Percentiles rank a stretch among this genome's conserved stretches.
Conservation (phyloP, 2,113 vertebrate genomes). For the Phyllostomus hastatus region DNA sequence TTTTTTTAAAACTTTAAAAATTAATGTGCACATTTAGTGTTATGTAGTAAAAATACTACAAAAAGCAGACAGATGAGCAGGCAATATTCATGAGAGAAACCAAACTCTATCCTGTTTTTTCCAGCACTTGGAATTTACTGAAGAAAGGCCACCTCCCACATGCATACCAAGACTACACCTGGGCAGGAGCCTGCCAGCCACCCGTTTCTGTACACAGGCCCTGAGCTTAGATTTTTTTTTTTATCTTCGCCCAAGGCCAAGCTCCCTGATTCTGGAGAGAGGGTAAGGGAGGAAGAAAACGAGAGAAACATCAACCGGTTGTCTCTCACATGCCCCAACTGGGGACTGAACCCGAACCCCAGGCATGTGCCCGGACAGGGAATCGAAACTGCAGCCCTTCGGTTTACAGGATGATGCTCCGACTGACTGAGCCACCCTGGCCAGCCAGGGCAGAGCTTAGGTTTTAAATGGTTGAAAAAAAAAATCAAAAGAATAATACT, state of each 20-base stretch:
- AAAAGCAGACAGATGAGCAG: background rate
- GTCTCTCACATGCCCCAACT: too few species aligned
- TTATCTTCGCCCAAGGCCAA: too few species aligned
- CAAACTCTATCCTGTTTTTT: background rate
- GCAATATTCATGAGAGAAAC: background rate
- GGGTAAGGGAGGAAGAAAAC: too few species aligned
- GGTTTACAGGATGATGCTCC: too few species aligned
- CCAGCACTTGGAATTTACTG: background rate
- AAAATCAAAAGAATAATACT: background rate
- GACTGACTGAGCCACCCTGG: too few species aligned
- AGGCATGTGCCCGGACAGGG: too few species aligned
- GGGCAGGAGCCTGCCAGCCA: background rate
- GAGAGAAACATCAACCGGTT: too few species aligned
- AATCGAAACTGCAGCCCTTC: too few species aligned
- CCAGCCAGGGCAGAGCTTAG: background rate
- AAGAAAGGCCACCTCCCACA: background rate
- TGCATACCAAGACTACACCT: background rate
- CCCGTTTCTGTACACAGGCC: background rate
- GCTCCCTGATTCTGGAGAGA: too few species aligned
- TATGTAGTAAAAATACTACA: background rate
- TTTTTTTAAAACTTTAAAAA: background rate
- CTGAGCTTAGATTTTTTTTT: background rate
- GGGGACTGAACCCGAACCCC: too few species aligned
- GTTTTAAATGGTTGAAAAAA: background rate
- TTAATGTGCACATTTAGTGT: background rate